phyloP scores from a whole-genome alignment of 2,797 vertebrate species.

The Coregonus ussuriensis region DNA sequence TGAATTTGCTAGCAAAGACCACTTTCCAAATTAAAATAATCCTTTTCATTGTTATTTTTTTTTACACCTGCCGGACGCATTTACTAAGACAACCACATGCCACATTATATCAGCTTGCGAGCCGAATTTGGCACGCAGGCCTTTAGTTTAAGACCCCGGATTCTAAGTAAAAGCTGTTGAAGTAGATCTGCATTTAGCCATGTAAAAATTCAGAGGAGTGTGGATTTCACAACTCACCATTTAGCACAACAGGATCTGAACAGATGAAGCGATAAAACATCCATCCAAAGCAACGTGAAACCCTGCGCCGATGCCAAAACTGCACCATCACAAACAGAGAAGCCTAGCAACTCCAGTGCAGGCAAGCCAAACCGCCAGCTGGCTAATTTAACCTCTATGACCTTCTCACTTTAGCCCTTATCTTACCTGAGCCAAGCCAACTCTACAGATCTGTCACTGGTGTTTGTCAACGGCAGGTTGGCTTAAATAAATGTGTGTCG shows the following conservation, averaged over 20 bases:
- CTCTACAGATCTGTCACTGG: constrained; percentile 53
- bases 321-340: constrained; percentile 70
- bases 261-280: constrained; percentile 69
- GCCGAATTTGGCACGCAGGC: background rate
- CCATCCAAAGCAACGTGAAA: constrained; percentile 67
- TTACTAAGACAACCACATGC: background rate
- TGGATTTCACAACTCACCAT: constrained; percentile 1
- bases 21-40: background rate
- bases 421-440: constrained; percentile 54
- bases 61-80: background rate
- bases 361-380: constrained; percentile 28
- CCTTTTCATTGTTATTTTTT: background rate
- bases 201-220: background rate
- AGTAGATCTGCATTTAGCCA: background rate
- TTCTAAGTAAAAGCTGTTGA: background rate
- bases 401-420: constrained; percentile 64
- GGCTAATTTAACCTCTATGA: constrained; percentile 45
- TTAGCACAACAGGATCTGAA: background rate
- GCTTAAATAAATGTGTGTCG: background rate
- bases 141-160: background rate
- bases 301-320: constrained; percentile 55
- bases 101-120: background rate
- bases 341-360: constrained; percentile 66
- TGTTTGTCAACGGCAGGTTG: constrained; percentile 47
- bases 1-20: background rate